Evolutionary conservation across 2,113 vertebrate species (phyloP), one percentile per base, ranked within the genome.

Genomic region (Phalacrocorax carbo): DNA sequence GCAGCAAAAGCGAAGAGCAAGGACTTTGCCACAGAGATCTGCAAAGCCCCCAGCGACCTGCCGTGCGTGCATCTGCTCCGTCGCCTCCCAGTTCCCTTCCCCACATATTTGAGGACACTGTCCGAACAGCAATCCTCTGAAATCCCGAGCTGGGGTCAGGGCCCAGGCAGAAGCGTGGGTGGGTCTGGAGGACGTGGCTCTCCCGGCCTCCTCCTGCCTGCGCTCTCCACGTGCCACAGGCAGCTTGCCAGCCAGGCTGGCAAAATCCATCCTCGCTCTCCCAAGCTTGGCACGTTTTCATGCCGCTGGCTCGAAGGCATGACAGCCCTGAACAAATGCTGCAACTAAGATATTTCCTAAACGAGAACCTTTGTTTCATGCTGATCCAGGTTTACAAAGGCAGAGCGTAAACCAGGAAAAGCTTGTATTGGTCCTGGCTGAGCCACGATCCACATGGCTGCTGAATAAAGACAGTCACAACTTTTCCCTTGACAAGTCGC

Each of bases 71-170:
- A 0, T 78, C 57, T 70, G 30, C 15, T 62, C 54, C 5, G 1
- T 21, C 1, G 1, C 51, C 36, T 83, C 61, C 15, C 0, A 0
- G 19, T 14, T 82, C 29, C 61, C 27, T n/a, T 71, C 57, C 58
- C 30, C 4, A 3, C 1, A 1, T 29, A 27, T 2, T 40, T 16
- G 5, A 0, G 11, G 20, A 21, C 1, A 0, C 27, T 1, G 18
- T 17, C 64, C 10, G 0, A 42, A 3, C 5, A 6, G 23, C 36
- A 4, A 0, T 7, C 23, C 36, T 13, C 26, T 54, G 52, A 34
- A 23, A 29, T 54, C 21, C 48, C 2, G 1, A 1, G 71, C 0
- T 12, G 15, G n/a, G 17, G 22, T 11, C 30, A 54, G 76, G 34
- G 36, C 3, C 42, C 1, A 7, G 1, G 46, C 46, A 70, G 36